Evolutionary conservation across 2,797 vertebrate species (phyloP).

Genomic region (Neomorphus geoffroyi): DNA sequence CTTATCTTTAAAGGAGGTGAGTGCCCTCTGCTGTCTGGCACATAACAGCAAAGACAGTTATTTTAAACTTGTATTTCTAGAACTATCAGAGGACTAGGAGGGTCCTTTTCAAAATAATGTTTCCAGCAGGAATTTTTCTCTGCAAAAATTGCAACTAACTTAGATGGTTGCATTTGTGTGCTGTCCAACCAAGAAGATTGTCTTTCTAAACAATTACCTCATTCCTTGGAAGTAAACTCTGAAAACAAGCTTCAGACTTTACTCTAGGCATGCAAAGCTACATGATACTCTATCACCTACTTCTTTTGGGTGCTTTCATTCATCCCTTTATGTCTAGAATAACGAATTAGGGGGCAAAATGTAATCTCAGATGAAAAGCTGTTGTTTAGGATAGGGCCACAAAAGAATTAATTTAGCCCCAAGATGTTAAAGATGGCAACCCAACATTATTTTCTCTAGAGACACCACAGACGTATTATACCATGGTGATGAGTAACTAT

Average conservation of each 20-base stretch:
- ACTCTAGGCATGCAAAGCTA: background rate
- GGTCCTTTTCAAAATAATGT: constrained; percentile 35
- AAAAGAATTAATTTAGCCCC: background rate
- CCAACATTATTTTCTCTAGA: background rate
- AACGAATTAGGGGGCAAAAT: background rate
- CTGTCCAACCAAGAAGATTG: background rate
- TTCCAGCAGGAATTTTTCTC: background rate
- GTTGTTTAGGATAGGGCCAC: background rate
- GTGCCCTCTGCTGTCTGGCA: constrained; percentile 44
- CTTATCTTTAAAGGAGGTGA: background rate
- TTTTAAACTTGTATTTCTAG: background rate
- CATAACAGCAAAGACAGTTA: background rate
- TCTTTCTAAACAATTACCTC: constrained; percentile 24
- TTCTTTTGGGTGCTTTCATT: background rate
- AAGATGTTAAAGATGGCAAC: background rate
- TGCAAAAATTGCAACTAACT: background rate
- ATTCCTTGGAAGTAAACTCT: background rate
- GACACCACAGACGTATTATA: background rate
- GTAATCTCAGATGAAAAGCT: background rate
- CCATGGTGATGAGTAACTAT: background rate
- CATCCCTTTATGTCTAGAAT: background rate
- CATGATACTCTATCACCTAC: background rate
- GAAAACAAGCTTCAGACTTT: background rate
- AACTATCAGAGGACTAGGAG: background rate
- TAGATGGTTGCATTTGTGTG: background rate